phyloP scores from a whole-genome alignment of 2,113 vertebrate species.

The Hassar affinis region DNA sequence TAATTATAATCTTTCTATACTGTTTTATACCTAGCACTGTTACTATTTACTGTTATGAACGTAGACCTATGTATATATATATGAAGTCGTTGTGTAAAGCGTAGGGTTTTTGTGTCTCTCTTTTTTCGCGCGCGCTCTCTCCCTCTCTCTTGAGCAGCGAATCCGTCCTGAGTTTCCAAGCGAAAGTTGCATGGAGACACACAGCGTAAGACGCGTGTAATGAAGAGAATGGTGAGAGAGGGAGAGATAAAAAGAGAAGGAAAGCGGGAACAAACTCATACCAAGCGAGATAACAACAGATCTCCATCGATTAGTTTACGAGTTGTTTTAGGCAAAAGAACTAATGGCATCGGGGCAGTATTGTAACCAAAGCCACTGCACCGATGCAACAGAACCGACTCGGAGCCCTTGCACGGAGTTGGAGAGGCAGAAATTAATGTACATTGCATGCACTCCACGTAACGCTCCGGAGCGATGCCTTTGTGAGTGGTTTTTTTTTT shows the following conservation, averaged over 20 bases:
- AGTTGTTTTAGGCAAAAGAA: constrained; percentile 32
- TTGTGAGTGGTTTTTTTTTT: constrained; percentile 81
- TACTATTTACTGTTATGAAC: background rate
- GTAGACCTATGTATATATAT: background rate
- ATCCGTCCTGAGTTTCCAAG: constrained; percentile 63
- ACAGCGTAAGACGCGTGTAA: constrained; percentile 51
- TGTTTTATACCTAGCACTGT: constrained; percentile 23
- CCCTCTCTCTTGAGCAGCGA: constrained; percentile 45
- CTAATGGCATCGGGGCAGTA: constrained; percentile 59
- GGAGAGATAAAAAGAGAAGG: constrained; percentile 42
- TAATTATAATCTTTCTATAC: constrained; percentile 74
- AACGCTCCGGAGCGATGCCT: constrained; percentile 86
- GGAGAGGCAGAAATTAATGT: constrained; percentile 75
- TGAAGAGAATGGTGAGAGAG: constrained; percentile 54
- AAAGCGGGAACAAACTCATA: constrained; percentile 38
- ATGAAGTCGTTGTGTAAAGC: constrained; percentile 11
- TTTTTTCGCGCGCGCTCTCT: background rate
- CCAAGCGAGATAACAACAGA: constrained; percentile 17
- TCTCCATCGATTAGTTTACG: constrained; percentile 22
- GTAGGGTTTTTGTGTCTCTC: background rate
- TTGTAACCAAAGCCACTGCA: constrained; percentile 75
- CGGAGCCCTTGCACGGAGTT: constrained; percentile 74
- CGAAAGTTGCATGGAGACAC: constrained; percentile 66
- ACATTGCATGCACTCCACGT: constrained; percentile 84
- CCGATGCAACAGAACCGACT: constrained; percentile 76